Evolutionary conservation across 2,888 invertebrate species (phyloP), one percentile per base, ranked within the genome.

Genomic region (Micoletzkya japonica): DNA sequence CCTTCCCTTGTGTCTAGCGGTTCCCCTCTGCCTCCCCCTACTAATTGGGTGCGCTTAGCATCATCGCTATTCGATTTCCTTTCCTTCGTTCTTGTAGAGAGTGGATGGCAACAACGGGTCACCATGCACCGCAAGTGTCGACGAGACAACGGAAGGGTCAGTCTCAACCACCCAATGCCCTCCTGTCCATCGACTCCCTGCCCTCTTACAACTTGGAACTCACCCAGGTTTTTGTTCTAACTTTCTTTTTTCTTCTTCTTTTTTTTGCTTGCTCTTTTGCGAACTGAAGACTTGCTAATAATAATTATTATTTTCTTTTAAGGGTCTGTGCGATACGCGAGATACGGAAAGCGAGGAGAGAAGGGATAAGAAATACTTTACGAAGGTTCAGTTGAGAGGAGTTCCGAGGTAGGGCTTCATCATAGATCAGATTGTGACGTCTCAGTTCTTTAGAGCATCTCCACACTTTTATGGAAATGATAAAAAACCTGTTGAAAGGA

Each of bases 321-420:
- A n/a, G n/a, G n/a, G n/a, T n/a, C n/a, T n/a, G n/a, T n/a, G n/a
- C n/a, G n/a, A n/a, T n/a, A n/a, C 24, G 24, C 7, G 39, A 39
- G 28, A 28, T 1, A 28, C 39, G 1, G 39, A 58, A 44, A 39
- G 69, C 2, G 60, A 37, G 20, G 50, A 58, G 17, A 37, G 20
- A 20, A 60, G 10, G 7, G 24, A n/a, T 10, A 36, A 64, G 24
- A 26, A 64, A 24, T 56, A 57, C 17, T 67, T 39, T 37, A 67
- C 67, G 30, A 67, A 67, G 28, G 56, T 67, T 14, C 36, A 32
- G 57, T 57, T 67, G 20, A 56, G 67, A 3, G 67, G 57, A 3
- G 67, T 67, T 20, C 67, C 67, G 4, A 56, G 44, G 67, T 57
- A n/a, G 14, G 39, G 17, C 32, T 20, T 50, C 37, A 32, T 1